phyloP scores from a whole-genome alignment of 1,140 invertebrate species.

The Hetaerina americana region DNA sequence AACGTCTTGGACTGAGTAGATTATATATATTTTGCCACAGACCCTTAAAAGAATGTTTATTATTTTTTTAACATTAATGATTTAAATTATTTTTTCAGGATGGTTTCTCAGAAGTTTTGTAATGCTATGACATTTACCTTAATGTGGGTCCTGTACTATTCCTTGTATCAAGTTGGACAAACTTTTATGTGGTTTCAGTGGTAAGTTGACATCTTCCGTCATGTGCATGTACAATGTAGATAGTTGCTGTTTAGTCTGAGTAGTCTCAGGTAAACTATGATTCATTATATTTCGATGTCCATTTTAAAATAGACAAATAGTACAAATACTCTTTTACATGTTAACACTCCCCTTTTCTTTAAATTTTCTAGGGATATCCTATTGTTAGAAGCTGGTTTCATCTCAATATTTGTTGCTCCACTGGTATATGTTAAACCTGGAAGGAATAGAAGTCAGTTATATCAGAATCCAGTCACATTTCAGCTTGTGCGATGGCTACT shows the following conservation, averaged over 20 bases:
- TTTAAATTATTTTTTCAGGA: slow-evolving; percentile 31
- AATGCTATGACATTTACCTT: slow-evolving; percentile 44
- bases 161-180: slow-evolving; percentile 63
- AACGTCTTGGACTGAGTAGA: too few species aligned
- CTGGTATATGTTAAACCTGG: slow-evolving; percentile 27
- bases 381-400: slow-evolving; percentile 60
- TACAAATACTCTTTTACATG: too few species aligned
- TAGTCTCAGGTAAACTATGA: too few species aligned
- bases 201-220: slow-evolving; percentile 33
- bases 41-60: background rate
- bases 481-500: slow-evolving; percentile 66
- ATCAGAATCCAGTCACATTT: slow-evolving; percentile 35
- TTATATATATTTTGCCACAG: too few species aligned
- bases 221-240: background rate
- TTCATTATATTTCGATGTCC: too few species aligned
- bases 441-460: slow-evolving; percentile 15
- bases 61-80: background rate
- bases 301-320: background rate
- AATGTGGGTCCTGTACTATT: slow-evolving; percentile 62
- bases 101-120: slow-evolving; percentile 48
- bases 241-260: slow-evolving; percentile 4
- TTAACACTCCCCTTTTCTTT: slow-evolving; percentile 1
- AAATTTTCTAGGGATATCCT: slow-evolving; percentile 50
- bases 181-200: slow-evolving; percentile 66
- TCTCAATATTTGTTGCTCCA: slow-evolving; percentile 60